Evolutionary conservation across 2,888 invertebrate species (phyloP), one percentile per base, ranked within the genome.

Genomic region (Anaspis maculata): DNA sequence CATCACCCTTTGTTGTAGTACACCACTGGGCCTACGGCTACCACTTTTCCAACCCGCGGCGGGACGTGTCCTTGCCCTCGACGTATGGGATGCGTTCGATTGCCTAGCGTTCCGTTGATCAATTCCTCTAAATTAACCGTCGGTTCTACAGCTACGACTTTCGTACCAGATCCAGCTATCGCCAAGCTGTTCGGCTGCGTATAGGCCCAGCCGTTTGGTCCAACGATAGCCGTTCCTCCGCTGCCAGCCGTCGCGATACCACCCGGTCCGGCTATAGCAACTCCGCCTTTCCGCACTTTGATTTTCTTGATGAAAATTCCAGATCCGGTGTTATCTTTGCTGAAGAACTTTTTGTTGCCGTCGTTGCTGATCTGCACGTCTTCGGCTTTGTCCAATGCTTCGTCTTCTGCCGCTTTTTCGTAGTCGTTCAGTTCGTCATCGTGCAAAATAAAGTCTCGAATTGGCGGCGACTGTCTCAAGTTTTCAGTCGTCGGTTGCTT

Each of bases 231-330:
- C 0, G 84, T 83, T 3, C 85, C 85, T 4, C 84, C 85, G 52
- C 76, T 76, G 9, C 83, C 84, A 2, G 83, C 84, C 1, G 83
- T 84, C 0, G 85, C 85, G 7, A 83, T 79, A 19, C 84, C 84
- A n/a, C 83, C 83, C 0, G 85, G 84, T 0, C 84, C 84, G 2
- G 84, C 85, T 30, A 85, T 84, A 0, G 84, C 83, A 3, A 85
- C 83, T 10, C 85, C 84, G 2, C 85, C 85, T 57, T 75, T 74
- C 39, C 78, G 70, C 12, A 85, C 83, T 59, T 76, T 79, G 13
- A 84, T 56, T 45, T 71, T 72, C 44, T 80, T 78, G 35, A 82
- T 80, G 41, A 80, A 77, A 42, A 82, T 77, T 2, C 81, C 80
- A 39, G 71, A 74, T 40, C 72, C 73, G 0, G 71, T 61, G 32